Percentiles rank a stretch among this genome's conserved stretches.
Conservation (phyloP, 2,113 vertebrate genomes). For the Rallus limicola region DNA sequence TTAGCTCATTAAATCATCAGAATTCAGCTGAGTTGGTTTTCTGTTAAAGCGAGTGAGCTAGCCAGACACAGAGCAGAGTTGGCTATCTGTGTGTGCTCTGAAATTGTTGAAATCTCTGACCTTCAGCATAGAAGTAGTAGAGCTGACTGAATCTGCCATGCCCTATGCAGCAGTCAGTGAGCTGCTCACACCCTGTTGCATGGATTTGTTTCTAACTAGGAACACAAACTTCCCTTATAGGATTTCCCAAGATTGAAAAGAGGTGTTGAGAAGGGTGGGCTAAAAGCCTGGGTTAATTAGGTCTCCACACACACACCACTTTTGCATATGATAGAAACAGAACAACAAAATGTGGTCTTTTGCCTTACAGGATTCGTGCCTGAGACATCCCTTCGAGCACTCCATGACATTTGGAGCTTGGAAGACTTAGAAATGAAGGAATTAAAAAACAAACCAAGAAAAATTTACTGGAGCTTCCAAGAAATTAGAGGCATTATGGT, state of each 20-base stretch:
- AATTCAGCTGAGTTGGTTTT: neutral
- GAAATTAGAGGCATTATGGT: neutral
- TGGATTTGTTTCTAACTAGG: neutral
- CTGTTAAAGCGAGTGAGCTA: neutral
- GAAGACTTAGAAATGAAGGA: neutral
- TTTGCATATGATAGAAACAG: neutral
- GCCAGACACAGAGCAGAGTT: neutral
- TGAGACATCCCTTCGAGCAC: neutral
- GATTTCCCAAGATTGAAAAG: neutral
- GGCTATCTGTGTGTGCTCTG: neutral
- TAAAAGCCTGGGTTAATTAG: neutral
- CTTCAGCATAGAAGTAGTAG: neutral
- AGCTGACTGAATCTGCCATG: neutral
- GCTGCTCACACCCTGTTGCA: neutral
- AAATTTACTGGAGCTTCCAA: neutral
- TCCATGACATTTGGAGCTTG: neutral
- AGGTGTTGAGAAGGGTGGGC: neutral
- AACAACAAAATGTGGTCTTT: constrained; percentile 1
- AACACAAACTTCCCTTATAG: neutral
- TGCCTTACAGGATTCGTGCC: constrained; percentile 41
- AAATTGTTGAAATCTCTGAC: neutral
- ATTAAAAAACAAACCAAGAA: neutral
- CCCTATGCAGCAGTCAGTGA: neutral
- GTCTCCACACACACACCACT: neutral
- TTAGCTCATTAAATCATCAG: neutral